Evolutionary conservation across 2,797 vertebrate genomes (phyloP), one percentile per base, ranked within the genome.

Genomic region (Micrastur ruficollis): DNA sequence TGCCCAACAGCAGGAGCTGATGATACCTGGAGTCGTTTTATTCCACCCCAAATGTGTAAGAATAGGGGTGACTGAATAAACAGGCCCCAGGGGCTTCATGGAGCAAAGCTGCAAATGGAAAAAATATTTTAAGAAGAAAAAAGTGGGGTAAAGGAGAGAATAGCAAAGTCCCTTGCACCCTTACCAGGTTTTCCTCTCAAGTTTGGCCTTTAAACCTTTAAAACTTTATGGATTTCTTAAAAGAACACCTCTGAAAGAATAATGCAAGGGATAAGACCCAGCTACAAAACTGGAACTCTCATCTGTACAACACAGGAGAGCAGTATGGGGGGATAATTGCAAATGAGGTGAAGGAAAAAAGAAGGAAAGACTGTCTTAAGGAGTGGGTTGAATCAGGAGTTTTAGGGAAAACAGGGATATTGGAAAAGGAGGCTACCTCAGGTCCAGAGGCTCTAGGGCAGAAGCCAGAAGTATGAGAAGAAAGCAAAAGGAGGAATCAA

Each of bases 181-280:
- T 92, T 68, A 78, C 70, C 65, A 82, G 62, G 93, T 79, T 73
- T 92, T 86, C 71, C 90, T 91, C 96, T 86, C 88, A 73, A 58
- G 88, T 89, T 61, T 84, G 91, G 81, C 80, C 86, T 95, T 91
- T 91, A 91, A 76, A 96, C 94, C 86, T 96, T 66, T 87, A 90
- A 82, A 94, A 94, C 65, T 78, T 90, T 34, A 92, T 52, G 67
- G 31, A 75, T 89, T 68, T 91, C 86, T 89, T 87, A 52, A 95
- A 95, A 95, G 81, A 89, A 78, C 29, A 62, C 42, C 74, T 87
- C 79, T 92, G 84, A 89, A 91, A 83, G 49, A 87, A 89, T 83
- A 89, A 88, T 15, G 32, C 8, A 31, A 63, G 34, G 46, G 36
- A 21, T 89, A 81, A 93, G 71, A 47, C 25, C 29, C 29, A 44